Evolutionary conservation across 2,888 invertebrate species (phyloP), one percentile per base, ranked within the genome.

Genomic region (Drosophila pseudotalamancana): DNA sequence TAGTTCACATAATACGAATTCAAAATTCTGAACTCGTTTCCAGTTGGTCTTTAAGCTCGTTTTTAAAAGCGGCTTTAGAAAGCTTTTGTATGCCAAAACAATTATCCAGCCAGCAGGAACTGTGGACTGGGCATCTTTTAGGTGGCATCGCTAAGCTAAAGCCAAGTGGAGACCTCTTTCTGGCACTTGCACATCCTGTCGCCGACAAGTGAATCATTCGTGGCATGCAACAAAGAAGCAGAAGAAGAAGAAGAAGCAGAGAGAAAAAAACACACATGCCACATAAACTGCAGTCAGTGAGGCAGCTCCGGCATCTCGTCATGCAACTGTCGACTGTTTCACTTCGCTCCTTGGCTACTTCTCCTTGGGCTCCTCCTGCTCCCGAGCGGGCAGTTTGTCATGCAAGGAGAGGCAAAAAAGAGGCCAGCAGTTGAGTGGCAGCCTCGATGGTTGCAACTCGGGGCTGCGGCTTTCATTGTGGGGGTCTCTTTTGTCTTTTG

Each of bases 111-210:
- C 40, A 54, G 64, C 29, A 42, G 56, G 29, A 32, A 46, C 11
- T 21, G 25, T 29, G 42, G 31, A n/a, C 45, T 37, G 49, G 70
- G 51, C 63, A 70, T 75, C 75, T 18, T 29, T 19, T 60, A 71
- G 71, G 39, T 75, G 71, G 51, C 71, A 55, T 31, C 71, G 53
- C 45, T 50, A 76, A 49, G 84, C 72, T 46, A 42, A 64, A 60
- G 53, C 68, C 72, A 72, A 78, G 72, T 74, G 82, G 77, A 72
- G 70, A 67, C 72, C 78, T 79, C 83, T 75, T 82, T 78, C 68
- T 82, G 79, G 83, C 79, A 85, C 79, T 80, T 65, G 64, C 80
- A 85, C 80, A 80, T 85, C 86, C 80, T 80, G 80, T 85, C 76
- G 67, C 60, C 76, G 72, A 76, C 86, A 75, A 80, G 83, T 80